Conservation (phyloP, 2,113 vertebrate species). For the Etheostoma spectabile region DNA sequence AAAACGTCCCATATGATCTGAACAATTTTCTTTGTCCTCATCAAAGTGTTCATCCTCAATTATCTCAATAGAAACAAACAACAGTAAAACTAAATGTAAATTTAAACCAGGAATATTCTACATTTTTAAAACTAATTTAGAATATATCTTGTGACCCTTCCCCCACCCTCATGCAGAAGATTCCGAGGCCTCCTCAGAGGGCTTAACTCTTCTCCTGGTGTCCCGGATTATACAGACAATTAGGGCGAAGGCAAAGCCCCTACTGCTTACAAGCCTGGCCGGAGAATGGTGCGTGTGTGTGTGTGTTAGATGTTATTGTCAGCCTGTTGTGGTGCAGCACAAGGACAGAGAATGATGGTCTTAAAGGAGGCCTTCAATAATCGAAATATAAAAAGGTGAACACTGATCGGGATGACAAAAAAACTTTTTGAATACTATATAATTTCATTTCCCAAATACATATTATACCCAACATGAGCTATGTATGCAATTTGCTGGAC, state of each 20-base stretch:
- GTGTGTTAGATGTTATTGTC: conserved; percentile 9
- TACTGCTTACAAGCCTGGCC: conserved; percentile 58
- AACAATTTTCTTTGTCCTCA: neutral
- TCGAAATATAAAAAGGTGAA: neutral
- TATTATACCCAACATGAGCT: neutral
- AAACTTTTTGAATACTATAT: neutral
- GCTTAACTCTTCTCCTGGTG: conserved; percentile 69
- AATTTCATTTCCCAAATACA: conserved; percentile 28
- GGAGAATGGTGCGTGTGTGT: neutral
- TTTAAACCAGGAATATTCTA: neutral
- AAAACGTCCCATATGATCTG: conserved; percentile 3
- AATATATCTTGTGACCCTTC: conserved; percentile 18
- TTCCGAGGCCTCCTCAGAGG: conserved; percentile 39
- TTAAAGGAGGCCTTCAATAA: conserved; percentile 2
- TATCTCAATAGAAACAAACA: neutral
- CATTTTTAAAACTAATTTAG: conserved; percentile 1
- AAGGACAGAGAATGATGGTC: conserved; percentile 26
- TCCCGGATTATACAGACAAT: conserved; percentile 77
- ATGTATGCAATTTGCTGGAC: conserved; percentile 27
- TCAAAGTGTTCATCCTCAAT: neutral
- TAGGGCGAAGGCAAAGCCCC: conserved; percentile 72
- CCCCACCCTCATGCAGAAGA: conserved; percentile 33
- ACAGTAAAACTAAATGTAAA: neutral
- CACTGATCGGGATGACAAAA: neutral
- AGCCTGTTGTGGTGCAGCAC: conserved; percentile 22